These are phyloP conservation scores for Microctenopoma lineatum DNA, from an alignment of 2,797 vertebrate species.

Conservation along the genomic window DNA sequence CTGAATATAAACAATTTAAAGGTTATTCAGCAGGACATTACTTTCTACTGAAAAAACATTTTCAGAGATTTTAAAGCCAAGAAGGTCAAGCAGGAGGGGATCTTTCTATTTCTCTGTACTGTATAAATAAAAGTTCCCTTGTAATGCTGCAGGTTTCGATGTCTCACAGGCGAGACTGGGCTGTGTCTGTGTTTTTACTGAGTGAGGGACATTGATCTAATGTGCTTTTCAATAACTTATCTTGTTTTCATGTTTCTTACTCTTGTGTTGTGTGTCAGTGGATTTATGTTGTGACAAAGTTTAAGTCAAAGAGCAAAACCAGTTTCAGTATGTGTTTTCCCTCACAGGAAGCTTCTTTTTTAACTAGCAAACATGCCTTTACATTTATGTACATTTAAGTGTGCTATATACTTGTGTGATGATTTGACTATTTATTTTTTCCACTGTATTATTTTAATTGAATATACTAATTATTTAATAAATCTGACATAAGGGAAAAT, in stretches of 20 bases:
- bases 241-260: slow-evolving; percentile 91
- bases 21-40: slow-evolving; percentile 36
- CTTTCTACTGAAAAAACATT: not conserved
- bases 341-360: slow-evolving; percentile 70
- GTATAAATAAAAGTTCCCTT: slow-evolving; percentile 55
- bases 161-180: slow-evolving; percentile 33
- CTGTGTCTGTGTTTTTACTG: not conserved
- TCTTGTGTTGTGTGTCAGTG: slow-evolving; percentile 76
- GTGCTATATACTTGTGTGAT: slow-evolving; percentile 92
- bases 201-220: slow-evolving; percentile 30
- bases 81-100: slow-evolving; percentile 13
- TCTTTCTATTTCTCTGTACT: slow-evolving; percentile 30
- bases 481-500: slow-evolving; percentile 93
- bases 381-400: slow-evolving; percentile 90
- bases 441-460: slow-evolving; percentile 93
- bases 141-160: slow-evolving; percentile 64
- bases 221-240: slow-evolving; percentile 87
- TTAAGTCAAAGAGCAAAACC: slow-evolving; percentile 48
- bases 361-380: slow-evolving; percentile 87
- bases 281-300: slow-evolving; percentile 72
- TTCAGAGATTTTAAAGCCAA: not conserved
- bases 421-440: slow-evolving; percentile 97
- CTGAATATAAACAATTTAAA: slow-evolving; percentile 12
- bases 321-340: slow-evolving; percentile 47
- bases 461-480: slow-evolving; percentile 93